Evolutionary conservation across 2,888 invertebrate species (phyloP).

Genomic region (Callosobruchus maculatus): DNA sequence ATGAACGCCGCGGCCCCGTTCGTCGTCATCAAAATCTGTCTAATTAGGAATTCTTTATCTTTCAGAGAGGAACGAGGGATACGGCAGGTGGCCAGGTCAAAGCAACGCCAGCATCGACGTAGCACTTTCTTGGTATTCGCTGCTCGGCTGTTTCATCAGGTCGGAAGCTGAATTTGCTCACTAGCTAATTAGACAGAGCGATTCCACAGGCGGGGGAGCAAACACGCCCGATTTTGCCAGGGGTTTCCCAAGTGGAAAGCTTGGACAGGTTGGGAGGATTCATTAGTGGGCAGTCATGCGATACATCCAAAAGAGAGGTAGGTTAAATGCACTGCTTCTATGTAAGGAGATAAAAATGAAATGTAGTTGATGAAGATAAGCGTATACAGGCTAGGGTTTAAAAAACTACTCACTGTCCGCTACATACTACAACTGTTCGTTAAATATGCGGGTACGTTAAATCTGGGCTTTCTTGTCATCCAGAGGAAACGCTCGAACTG

Average conservation of each 20-base stretch:
- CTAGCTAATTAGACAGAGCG: not conserved
- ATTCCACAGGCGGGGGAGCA: not conserved
- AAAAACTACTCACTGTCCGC: too few species aligned
- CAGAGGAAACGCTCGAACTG: too few species aligned
- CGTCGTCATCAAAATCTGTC: not conserved
- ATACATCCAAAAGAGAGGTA: too few species aligned
- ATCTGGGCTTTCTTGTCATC: too few species aligned
- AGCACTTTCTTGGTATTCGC: not conserved
- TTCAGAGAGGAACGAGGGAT: not conserved
- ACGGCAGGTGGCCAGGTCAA: not conserved
- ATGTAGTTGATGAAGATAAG: too few species aligned
- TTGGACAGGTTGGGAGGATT: not conserved
- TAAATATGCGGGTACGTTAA: too few species aligned
- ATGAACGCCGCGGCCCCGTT: not conserved
- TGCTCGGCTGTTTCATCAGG: not conserved
- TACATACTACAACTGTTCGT: too few species aligned
- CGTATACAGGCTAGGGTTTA: too few species aligned
- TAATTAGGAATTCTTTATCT: not conserved
- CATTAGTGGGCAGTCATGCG: too few species aligned
- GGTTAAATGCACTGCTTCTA: too few species aligned
- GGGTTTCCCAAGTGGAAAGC: not conserved
- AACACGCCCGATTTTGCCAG: not conserved
- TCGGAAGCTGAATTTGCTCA: not conserved
- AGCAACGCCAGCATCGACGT: not conserved
- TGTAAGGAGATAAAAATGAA: too few species aligned